Evolutionary conservation across 2,888 invertebrate species (phyloP), one percentile per base, ranked within the genome.

Genomic region (Carabus problematicus): DNA sequence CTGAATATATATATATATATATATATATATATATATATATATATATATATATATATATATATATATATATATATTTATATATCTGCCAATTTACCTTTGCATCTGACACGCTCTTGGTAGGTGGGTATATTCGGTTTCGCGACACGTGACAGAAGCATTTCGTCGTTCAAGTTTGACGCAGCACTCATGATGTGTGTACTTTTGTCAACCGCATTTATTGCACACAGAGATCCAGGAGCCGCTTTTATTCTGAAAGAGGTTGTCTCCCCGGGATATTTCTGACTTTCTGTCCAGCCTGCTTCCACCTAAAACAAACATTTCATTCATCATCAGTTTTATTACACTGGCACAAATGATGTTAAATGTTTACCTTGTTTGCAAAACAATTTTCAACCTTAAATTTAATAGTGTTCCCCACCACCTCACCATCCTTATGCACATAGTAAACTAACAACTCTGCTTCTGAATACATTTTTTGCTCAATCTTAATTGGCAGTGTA

Each of bases 381-480:
- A 87, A 84, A 73, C 88, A 88, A 14, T 84, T 82, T 67, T 85
- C 82, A 1, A 87, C 82, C 16, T 83, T 78, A 68, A 88, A 82
- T 41, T 82, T 80, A 70, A 83, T 81, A 9, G 82, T 84, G 61
- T 85, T 83, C 0, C 87, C 85, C 0, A 89, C 84, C 0, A 84
- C 82, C 78, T 89, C 89, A 1, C 85, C 84, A 72, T 85, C 84
- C 8, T 80, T 76, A 29, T 82, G 78, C 8, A 86, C 81, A 74
- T 87, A 87, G 76, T 87, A 89, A 2, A 89, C 81, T 1, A 88
- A 77, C 39, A 86, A 72, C 73, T 84, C 80, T n/a, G 84, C 83
- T 11, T 82, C 77, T 1, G 84, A 82, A 6, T 83, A 79, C 78
- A 85, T 83, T 72, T 80, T 81, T 42, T 81, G 81, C 7, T 83